Percentiles rank a stretch among this genome's conserved stretches.
These are phyloP conservation scores for Cygnus olor DNA, from an alignment of 2,797 vertebrate genomes.

Conservation along the genomic window DNA sequence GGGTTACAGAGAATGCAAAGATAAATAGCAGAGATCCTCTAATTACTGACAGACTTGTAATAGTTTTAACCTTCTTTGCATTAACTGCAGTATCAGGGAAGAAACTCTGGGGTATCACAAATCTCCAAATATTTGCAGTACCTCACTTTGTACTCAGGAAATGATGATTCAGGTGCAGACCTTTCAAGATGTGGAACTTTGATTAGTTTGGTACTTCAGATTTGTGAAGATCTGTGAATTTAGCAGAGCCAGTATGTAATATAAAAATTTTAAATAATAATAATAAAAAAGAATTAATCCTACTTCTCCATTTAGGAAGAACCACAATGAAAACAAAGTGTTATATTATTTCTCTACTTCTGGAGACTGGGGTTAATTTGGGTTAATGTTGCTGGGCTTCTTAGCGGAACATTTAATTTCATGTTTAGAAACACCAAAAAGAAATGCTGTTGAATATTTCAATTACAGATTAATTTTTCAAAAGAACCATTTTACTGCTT, in stretches of 20 bases:
- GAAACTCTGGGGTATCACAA: not conserved
- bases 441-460: not conserved
- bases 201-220: not conserved
- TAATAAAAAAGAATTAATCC: too few species aligned
- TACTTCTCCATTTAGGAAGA: not conserved
- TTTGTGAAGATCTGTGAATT: not conserved
- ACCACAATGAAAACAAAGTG: not conserved
- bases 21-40: not conserved
- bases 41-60: not conserved
- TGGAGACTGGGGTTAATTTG: not conserved
- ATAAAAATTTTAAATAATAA: not conserved
- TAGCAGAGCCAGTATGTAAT: not conserved
- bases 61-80: not conserved
- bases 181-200: not conserved
- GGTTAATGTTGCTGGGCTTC: not conserved
- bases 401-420: not conserved
- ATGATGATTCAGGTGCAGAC: not conserved
- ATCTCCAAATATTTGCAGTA: not conserved
- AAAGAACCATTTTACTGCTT: not conserved
- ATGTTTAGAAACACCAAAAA: not conserved
- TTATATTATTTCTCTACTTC: not conserved
- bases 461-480: slow-evolving; percentile 9
- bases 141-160: not conserved
- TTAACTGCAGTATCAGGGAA: not conserved
- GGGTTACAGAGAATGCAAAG: not conserved